Evolutionary conservation across 2,888 invertebrate genomes (phyloP), one percentile per base, ranked within the genome.

Genomic region (Dryocosmus kuriphilus): DNA sequence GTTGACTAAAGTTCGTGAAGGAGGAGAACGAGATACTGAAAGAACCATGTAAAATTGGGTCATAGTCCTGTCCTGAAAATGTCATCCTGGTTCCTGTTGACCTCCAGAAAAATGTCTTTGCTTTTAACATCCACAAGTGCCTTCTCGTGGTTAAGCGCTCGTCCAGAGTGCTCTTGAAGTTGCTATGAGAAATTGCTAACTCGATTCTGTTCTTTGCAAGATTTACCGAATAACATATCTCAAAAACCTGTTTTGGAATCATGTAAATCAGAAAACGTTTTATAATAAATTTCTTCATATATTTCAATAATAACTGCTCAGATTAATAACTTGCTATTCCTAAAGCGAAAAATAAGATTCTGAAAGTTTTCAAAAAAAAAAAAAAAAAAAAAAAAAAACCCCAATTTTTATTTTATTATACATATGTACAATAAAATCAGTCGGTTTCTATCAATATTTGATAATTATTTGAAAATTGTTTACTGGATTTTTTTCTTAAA

Each of bases 21-120:
- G 46, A 71, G 46, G 51, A n/a, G 51, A 51, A 32, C n/a, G 51
- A n/a, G 51, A 71, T 51, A 71, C 46, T 71, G 51, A 71, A 71
- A 51, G 46, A 46, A n/a, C 32, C 71, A 32, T 65, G 41, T 67
- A 41, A 35, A 67, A 67, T 71, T 71, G 32, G 71, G 71, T 71
- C 32, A n/a, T 51, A 32, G 30, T 71, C 51, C 67, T 71, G 30
- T 71, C 51, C 67, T 71, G 46, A 30, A 71, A 46, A 67, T 67
- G 46, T 67, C 71, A 51, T 71, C n/a, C 71, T 71, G 46, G 30
- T 51, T 71, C 19, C 9, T 51, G 71, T 71, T 71, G 71, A 71
- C 71, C 51, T 51, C 51, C 14, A 46, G 71, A 51, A 71, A 71
- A 71, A 71, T 71, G 32, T 71, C 71, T 71, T 32, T 71, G 71